A percentile compares a stretch with the other conserved stretches of the same genome.
Conservation (phyloP, 1,140 invertebrate species). For the Drosophila hydei region DNA sequence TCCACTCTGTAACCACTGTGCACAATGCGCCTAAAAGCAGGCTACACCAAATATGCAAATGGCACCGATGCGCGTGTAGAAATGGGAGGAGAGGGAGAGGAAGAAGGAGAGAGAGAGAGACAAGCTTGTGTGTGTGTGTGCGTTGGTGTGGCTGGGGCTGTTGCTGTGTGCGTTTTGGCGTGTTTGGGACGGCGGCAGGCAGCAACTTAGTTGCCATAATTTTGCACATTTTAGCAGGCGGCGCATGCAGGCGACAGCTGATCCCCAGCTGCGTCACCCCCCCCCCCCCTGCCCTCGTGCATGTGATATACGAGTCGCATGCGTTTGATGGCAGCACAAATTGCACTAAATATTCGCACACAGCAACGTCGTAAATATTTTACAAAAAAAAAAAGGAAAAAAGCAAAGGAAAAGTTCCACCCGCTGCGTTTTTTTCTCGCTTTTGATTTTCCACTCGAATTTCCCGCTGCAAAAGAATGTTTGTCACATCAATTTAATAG, state of each 20-base stretch:
- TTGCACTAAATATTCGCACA: slow-evolving; percentile 63
- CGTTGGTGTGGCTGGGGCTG: background rate
- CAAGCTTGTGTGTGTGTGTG: slow-evolving; percentile 12
- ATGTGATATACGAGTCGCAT: slow-evolving; percentile 53
- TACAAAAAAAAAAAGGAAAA: slow-evolving; percentile 27
- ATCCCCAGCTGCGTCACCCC: background rate
- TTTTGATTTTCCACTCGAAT: background rate
- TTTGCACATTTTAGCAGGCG: slow-evolving; percentile 67
- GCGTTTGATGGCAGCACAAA: slow-evolving; percentile 72
- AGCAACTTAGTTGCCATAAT: slow-evolving; percentile 79
- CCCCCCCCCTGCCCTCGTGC: background rate
- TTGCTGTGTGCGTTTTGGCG: slow-evolving; percentile 22
- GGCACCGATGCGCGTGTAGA: slow-evolving; percentile 9
- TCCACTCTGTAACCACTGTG: slow-evolving; percentile 42
- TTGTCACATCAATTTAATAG: background rate
- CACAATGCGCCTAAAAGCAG: slow-evolving; percentile 65
- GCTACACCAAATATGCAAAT: slow-evolving; percentile 60
- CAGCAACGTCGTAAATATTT: slow-evolving; percentile 58
- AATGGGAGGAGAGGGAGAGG: slow-evolving; percentile 1
- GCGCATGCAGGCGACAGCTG: slow-evolving; percentile 64
- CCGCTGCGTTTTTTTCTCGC: background rate
- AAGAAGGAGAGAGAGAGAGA: background rate
- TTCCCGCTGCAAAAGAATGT: slow-evolving; percentile 14
- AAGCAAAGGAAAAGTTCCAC: slow-evolving; percentile 21
- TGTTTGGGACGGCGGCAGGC: slow-evolving; percentile 57